Evolutionary conservation across 30 jellyfish, hydroid and myxozoan species (phyloP), one percentile per base, ranked within the genome.

Genomic region (Hydractinia symbiolongicarpus): DNA sequence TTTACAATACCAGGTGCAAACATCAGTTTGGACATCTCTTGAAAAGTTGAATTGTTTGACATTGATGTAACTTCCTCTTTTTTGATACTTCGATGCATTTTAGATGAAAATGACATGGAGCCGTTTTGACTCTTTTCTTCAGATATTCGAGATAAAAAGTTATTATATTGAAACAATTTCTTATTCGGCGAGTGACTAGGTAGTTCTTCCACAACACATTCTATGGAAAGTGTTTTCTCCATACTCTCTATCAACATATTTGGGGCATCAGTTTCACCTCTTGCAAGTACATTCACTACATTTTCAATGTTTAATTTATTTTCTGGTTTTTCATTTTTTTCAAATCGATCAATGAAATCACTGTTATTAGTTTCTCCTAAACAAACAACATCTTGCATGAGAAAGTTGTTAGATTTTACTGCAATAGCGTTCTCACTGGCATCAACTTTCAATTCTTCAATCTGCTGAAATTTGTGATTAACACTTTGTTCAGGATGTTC

Each of bases 221-320:
- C 74, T n/a, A 64, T 64, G 0, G 74, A 64, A 0, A 64, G 74
- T n/a, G 52, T 1, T 64, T 64, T 64, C 40, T 64, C 74, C 9
- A 64, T 44, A 64, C 74, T 64, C 4, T 64, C 74, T 64, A 6
- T 51, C 19, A 64, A 51, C 19, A 51, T 64, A 6, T 7, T 9
- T 13, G 0, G 74, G 4, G 52, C 19, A 4, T 13, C 53, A 4
- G 8, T 73, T 77, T 70, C 76, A 30, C 44, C 44, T 30, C 44
- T 30, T 30, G 44, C 94, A 10, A 84, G 62, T 16, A 83, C 68
- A 40, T 81, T 50, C 5, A 93, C 96, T 56, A 72, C 81, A 13
- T 56, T 14, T 89, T 88, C 67, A 56, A 61, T 86, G 56, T 77
- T 73, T 50, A 88, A 66, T 66, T 88, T 8, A 66, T 8, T 8